Evolutionary conservation across 2,113 vertebrate species (phyloP), one percentile per base, ranked within the genome.

Genomic region (Neogobius melanostomus): DNA sequence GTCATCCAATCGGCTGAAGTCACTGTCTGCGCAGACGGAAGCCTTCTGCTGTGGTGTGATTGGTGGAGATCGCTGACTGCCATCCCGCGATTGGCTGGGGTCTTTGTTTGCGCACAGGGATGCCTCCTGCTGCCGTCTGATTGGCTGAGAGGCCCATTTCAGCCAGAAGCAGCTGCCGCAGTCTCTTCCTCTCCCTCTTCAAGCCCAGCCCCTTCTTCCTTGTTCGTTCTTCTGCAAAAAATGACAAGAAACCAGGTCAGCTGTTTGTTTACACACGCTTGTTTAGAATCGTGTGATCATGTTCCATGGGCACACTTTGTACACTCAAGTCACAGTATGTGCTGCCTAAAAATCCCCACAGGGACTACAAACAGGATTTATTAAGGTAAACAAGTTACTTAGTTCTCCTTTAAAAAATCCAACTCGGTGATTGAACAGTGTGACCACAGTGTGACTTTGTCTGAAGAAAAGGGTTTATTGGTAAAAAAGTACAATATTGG

Each of bases 221-320:
- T 49, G 45, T 53, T 82, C 66, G 80, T 76, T 65, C 79, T 17
- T 82, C 89, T 91, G 85, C 63, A 15, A 43, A n/a, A 44, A 82
- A 7, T 47, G 68, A 21, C 4, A 56, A 47, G 49, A 46, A 10
- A 10, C 8, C 56, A n/a, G 71, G n/a, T 28, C 9, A 47, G 43
- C 61, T 48, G 2, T 8, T 66, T 36, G 17, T 17, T 7, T 11
- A 7, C 7, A 49, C 48, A 49, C 48, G 14, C 2, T 2, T 14
- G 5, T 50, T 14, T 1, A 15, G 12, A 36, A 36, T 36, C 28
- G 28, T 36, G 3, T 36, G 28, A 36, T 36, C 28, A 36, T 36
- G 28, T 36, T 36, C 28, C 28, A n/a, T 36, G 28, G 28, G 28
- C 2, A 36, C 28, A 4, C 28, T 36, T 36, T 36, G 28, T 36